phyloP scores from a whole-genome alignment of 2,888 invertebrate genomes.

The Molanna angustata region DNA sequence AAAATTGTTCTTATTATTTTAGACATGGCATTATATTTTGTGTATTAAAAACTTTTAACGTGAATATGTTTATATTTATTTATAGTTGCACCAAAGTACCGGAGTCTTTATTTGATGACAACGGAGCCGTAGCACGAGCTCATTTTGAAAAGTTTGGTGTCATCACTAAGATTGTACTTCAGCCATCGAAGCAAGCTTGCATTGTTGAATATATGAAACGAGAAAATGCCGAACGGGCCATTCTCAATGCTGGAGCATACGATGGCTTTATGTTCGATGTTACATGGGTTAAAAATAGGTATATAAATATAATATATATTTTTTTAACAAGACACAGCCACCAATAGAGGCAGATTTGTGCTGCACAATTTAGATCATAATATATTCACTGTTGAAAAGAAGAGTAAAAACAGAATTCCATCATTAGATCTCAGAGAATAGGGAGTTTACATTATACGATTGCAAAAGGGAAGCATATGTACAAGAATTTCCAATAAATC shows the following conservation, averaged over 20 bases:
- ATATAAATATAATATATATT: constrained; percentile 34
- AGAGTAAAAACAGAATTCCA: too few species aligned
- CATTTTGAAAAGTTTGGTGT: constrained; percentile 72
- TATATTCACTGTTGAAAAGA: too few species aligned
- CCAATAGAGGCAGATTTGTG: too few species aligned
- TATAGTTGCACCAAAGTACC: constrained; percentile 64
- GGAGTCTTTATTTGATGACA: constrained; percentile 58
- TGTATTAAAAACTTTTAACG: background rate
- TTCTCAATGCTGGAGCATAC: constrained; percentile 59
- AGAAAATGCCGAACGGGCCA: constrained; percentile 57
- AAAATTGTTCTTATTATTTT: too few species aligned
- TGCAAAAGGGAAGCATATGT: too few species aligned
- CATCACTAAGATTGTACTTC: constrained; percentile 62
- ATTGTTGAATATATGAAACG: constrained; percentile 67
- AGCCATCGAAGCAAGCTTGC: constrained; percentile 62
- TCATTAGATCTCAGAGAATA: too few species aligned
- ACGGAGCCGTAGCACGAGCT: constrained; percentile 55
- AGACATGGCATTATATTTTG: background rate
- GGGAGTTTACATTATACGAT: too few species aligned
- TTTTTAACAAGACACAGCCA: too few species aligned
- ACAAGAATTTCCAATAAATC: too few species aligned
- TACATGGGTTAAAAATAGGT: constrained; percentile 52
- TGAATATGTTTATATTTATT: constrained; percentile 1
- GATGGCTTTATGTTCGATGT: constrained; percentile 62
- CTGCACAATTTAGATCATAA: too few species aligned